A percentile compares a stretch with the other conserved stretches of the same genome.
phyloP scores from a whole-genome alignment of 2,113 vertebrate genomes.

The Pogonocichla stellata region DNA sequence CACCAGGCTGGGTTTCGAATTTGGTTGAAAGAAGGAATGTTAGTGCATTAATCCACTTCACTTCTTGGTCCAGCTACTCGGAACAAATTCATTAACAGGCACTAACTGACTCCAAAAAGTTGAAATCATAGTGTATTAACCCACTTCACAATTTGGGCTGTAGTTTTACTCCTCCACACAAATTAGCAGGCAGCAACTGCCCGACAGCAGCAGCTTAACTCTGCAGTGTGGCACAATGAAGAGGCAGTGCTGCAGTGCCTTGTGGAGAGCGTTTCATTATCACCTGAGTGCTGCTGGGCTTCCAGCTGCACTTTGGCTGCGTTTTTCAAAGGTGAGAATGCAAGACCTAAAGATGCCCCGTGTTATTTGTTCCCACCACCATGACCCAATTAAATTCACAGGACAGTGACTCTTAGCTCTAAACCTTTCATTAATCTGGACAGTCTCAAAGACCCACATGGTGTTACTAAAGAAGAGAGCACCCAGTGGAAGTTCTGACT shows the following conservation, averaged over 20 bases:
- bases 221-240: background rate
- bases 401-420: background rate
- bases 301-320: background rate
- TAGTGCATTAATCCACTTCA: constrained; percentile 57
- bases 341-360: background rate
- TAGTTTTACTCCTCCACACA: background rate
- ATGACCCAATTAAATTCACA: background rate
- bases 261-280: background rate
- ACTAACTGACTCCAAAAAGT: constrained; percentile 33
- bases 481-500: background rate
- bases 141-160: constrained; percentile 8
- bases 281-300: background rate
- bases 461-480: background rate
- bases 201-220: background rate
- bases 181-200: background rate
- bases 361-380: background rate
- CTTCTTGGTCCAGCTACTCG: background rate
- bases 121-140: constrained; percentile 14
- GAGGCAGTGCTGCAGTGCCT: background rate
- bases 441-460: background rate
- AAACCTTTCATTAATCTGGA: background rate
- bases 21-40: background rate
- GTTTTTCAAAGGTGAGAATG: background rate
- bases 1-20: background rate
- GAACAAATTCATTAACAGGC: constrained; percentile 43